phyloP scores from a whole-genome alignment of 2,888 invertebrate genomes.

The Chrysodeixis includens region DNA sequence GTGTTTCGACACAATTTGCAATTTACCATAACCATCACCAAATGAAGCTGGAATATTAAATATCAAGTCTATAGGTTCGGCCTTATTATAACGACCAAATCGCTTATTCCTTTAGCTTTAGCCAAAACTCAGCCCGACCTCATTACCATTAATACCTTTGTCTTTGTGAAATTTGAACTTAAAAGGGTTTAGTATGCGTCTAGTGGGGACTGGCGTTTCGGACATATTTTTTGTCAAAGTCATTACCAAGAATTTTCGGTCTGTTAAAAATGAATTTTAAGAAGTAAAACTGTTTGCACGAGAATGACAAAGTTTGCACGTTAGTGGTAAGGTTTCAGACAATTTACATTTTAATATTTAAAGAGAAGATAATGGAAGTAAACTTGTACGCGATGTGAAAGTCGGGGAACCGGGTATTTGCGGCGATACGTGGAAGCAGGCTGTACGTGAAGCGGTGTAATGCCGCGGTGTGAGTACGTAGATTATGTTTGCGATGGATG shows the following conservation, averaged over 20 bases:
- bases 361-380: slow-evolving; percentile 8
- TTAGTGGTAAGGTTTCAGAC: slow-evolving; percentile 8
- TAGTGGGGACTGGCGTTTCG: slow-evolving; percentile 18
- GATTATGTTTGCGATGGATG: slow-evolving; percentile 1
- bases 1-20: no score
- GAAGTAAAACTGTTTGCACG: slow-evolving; percentile 9
- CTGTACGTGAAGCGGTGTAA: background rate
- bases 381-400: slow-evolving; percentile 3
- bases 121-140: slow-evolving; percentile 49
- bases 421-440: background rate
- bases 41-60: background rate
- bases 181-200: slow-evolving; percentile 57
- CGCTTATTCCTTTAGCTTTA: slow-evolving; percentile 33
- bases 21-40: background rate
- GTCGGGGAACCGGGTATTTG: slow-evolving; percentile 3
- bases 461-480: background rate
- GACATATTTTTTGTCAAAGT: slow-evolving; percentile 33
- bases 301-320: slow-evolving; percentile 2
- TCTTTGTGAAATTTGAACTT: slow-evolving; percentile 71
- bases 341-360: slow-evolving; percentile 9
- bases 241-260: slow-evolving; percentile 10
- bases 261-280: slow-evolving; percentile 7
- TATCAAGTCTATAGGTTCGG: background rate
- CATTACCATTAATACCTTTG: slow-evolving; percentile 66
- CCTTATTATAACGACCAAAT: slow-evolving; percentile 15